Conservation (phyloP, 2,113 vertebrate species). For the Charadrius vociferus region DNA sequence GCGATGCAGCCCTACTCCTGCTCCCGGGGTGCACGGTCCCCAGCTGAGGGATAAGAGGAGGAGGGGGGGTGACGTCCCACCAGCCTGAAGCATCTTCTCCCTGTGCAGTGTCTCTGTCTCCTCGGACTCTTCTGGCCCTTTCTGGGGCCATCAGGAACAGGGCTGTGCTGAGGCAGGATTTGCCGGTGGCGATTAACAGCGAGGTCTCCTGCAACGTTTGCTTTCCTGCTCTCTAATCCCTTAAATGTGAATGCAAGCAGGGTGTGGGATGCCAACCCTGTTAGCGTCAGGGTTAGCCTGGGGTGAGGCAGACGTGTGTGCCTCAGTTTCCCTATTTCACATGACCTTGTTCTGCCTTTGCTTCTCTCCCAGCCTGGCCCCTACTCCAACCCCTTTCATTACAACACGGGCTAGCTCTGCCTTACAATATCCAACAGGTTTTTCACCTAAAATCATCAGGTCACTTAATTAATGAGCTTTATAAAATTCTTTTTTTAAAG, state of each 20-base stretch:
- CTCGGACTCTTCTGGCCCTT: not conserved
- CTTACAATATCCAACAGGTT: not conserved
- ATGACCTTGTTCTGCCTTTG: not conserved
- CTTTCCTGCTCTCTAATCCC: not conserved
- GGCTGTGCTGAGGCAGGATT: not conserved
- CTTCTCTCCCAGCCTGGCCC: not conserved
- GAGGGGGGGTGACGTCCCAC: not conserved
- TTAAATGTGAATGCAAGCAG: fast-evolving
- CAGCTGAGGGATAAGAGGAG: not conserved
- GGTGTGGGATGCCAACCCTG: not conserved
- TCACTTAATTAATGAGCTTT: not conserved
- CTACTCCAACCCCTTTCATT: not conserved
- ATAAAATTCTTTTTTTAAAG: not conserved
- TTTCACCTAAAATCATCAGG: not conserved
- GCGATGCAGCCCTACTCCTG: fast-evolving
- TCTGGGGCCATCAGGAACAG: not conserved
- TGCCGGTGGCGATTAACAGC: fast-evolving
- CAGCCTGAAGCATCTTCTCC: not conserved
- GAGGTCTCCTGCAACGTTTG: not conserved
- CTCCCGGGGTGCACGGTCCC: not conserved
- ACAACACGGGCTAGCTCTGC: not conserved
- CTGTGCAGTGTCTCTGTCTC: too few relatives aligned
- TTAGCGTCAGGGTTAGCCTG: not conserved
- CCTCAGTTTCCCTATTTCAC: not conserved
- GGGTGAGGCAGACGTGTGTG: not conserved